Evolutionary conservation across 2,797 vertebrate genomes (phyloP).

Genomic region (Trachops cirrhosus): DNA sequence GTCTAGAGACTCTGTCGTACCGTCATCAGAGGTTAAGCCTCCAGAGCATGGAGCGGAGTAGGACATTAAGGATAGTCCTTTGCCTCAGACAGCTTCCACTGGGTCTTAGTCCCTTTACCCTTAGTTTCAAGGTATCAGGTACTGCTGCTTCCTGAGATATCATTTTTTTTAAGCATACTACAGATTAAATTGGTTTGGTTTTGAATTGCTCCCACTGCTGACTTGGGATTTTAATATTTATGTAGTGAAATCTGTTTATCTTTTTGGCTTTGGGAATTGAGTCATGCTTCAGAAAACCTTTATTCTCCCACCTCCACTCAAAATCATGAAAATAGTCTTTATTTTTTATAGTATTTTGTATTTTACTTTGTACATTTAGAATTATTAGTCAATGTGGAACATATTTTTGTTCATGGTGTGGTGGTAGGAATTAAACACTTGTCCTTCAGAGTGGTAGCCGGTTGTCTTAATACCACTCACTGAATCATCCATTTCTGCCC

Average conservation of each 20-base stretch:
- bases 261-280: slow-evolving; percentile 22
- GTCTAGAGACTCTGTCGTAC: not conserved
- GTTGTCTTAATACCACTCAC: not conserved
- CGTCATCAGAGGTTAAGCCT: not conserved
- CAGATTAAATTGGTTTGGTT: not conserved
- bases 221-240: slow-evolving; percentile 35
- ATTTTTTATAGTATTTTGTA: not conserved
- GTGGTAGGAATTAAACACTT: not conserved
- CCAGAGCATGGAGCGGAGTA: not conserved
- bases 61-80: not conserved
- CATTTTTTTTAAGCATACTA: not conserved
- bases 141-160: not conserved
- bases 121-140: not conserved
- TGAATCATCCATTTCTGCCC: not conserved
- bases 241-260: not conserved
- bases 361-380: slow-evolving; percentile 19
- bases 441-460: not conserved
- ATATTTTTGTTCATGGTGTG: not conserved
- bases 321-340: not conserved
- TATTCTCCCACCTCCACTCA: not conserved
- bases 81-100: not conserved
- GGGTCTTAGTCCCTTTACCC: not conserved
- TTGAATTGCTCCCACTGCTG: not conserved
- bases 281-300: not conserved
- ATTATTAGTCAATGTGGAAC: not conserved